phyloP scores from a whole-genome alignment of 23 tunicate species.

The Ciona savignyi region DNA sequence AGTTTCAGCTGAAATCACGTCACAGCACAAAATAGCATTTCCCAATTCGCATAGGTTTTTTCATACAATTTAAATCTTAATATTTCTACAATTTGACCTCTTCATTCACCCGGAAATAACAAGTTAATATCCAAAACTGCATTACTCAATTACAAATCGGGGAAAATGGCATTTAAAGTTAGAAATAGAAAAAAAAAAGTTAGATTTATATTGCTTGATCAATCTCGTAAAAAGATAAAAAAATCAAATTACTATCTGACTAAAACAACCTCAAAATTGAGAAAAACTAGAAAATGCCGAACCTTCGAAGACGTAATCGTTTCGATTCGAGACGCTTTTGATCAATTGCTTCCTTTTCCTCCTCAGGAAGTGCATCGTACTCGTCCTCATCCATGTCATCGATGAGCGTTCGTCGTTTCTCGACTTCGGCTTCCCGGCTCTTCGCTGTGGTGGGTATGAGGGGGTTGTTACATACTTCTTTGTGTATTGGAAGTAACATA shows the following conservation, averaged over 20 bases:
- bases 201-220: too few relatives aligned
- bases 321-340: slow-evolving; percentile 27
- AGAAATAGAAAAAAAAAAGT: too few relatives aligned
- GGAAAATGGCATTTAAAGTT: neutral
- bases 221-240: neutral
- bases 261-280: too few relatives aligned
- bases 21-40: too few relatives aligned
- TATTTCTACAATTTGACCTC: too few relatives aligned
- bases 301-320: slow-evolving; percentile 34
- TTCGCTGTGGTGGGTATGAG: slow-evolving; percentile 54
- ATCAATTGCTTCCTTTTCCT: slow-evolving; percentile 66
- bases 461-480: too few relatives aligned
- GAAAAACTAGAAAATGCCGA: neutral
- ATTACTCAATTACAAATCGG: neutral
- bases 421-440: slow-evolving; percentile 33
- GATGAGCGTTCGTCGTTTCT: slow-evolving; percentile 21
- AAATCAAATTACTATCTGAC: too few relatives aligned
- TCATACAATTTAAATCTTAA: too few relatives aligned
- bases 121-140: too few relatives aligned
- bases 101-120: too few relatives aligned
- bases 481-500: too few relatives aligned
- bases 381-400: slow-evolving; percentile 95
- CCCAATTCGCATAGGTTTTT: too few relatives aligned
- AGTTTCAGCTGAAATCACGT: neutral
- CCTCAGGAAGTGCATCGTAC: slow-evolving; percentile 80